Conservation (phyloP, 2,113 vertebrate genomes). For the Hirundichthys speculiger region DNA sequence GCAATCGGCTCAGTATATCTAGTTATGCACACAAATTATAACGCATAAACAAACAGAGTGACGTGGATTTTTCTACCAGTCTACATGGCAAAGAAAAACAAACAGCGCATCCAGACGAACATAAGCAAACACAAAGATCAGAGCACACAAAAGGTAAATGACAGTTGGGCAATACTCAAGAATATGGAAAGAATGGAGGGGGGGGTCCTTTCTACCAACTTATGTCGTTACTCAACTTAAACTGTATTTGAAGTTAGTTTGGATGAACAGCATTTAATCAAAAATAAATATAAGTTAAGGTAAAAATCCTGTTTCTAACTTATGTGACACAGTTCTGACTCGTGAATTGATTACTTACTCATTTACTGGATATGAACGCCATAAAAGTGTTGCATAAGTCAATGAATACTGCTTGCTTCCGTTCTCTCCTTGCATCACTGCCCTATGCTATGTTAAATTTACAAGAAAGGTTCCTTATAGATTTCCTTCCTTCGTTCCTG, state of each 20-base stretch:
- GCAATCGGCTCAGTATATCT: constrained; percentile 23
- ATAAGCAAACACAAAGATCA: constrained; percentile 47
- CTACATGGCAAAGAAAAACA: constrained; percentile 34
- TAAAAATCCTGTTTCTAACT: constrained; percentile 13
- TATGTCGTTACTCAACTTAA: not conserved
- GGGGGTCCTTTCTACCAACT: not conserved
- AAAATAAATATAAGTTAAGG: constrained; percentile 8
- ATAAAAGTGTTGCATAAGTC: constrained; percentile 42
- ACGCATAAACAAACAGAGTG: constrained; percentile 34
- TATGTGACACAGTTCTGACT: not conserved
- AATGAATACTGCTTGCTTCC: constrained; percentile 35
- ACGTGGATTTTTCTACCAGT: constrained; percentile 13
- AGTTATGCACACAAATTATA: constrained; percentile 35
- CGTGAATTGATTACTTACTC: not conserved
- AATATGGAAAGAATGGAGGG: too few relatives aligned
- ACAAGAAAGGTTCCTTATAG: constrained; percentile 38
- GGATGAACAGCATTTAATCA: constrained; percentile 7
- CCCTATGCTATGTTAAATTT: constrained; percentile 25
- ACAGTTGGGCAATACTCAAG: constrained; percentile 36
- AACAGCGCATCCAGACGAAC: constrained; percentile 29
- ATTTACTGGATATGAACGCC: constrained; percentile 6
- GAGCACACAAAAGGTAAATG: constrained; percentile 30
- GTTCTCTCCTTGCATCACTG: constrained; percentile 29
- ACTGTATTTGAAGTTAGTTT: constrained; percentile 2
- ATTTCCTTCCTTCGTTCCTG: constrained; percentile 39